Percentiles rank a stretch among this genome's conserved stretches.
These are phyloP conservation scores for Drosophila athabasca DNA, from an alignment of 1,140 invertebrate genomes.

Conservation along the genomic window DNA sequence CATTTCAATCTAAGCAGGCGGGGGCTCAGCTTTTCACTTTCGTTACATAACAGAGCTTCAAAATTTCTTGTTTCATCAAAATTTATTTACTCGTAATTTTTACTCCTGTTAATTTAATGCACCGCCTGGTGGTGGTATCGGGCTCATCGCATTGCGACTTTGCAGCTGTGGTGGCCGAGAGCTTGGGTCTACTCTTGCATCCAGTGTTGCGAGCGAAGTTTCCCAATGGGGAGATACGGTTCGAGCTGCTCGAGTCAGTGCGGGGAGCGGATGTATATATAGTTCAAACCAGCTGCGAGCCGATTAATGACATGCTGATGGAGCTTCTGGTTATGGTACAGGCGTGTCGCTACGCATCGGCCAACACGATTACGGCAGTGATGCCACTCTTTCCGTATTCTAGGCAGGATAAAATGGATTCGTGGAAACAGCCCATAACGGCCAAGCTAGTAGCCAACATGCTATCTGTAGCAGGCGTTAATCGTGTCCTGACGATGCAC, in stretches of 20 bases:
- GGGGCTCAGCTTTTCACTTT: background rate
- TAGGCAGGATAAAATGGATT: constrained; percentile 22
- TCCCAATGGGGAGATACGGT: constrained; percentile 19
- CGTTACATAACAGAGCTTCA: background rate
- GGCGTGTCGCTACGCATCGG: constrained; percentile 15
- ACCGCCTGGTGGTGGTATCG: constrained; percentile 13
- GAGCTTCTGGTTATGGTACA: constrained; percentile 32
- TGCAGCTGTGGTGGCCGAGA: background rate
- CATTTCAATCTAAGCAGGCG: background rate
- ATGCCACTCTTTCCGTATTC: constrained; percentile 27
- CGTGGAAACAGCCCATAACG: constrained; percentile 16
- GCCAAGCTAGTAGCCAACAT: constrained; percentile 46
- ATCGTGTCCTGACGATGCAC: constrained; percentile 25
- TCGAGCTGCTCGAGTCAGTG: constrained; percentile 23
- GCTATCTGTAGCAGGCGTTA: constrained; percentile 4
- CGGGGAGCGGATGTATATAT: constrained; percentile 21
- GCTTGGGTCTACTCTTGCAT: background rate
- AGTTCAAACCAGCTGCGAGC: constrained; percentile 16
- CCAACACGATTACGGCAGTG: constrained; percentile 13
- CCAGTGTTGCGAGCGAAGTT: constrained; percentile 7
- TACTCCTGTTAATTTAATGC: background rate
- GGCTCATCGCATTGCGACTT: constrained; percentile 23
- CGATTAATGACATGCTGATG: constrained; percentile 33
- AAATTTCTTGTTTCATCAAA: background rate
- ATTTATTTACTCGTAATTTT: background rate